phyloP scores from a whole-genome alignment of 1,140 invertebrate species.

The Sesamia nonagrioides region DNA sequence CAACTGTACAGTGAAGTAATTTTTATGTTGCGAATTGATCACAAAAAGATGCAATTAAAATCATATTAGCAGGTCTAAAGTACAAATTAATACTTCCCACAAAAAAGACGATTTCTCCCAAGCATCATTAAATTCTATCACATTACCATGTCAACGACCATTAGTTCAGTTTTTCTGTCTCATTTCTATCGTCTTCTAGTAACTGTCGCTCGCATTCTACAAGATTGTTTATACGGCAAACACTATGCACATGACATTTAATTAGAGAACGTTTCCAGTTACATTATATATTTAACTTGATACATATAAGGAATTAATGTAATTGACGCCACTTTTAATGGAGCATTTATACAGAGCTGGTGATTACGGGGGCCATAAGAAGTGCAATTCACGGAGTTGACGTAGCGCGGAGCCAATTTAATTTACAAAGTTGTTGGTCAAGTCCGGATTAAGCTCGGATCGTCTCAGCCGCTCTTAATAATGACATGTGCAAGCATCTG shows the following conservation, averaged over 20 bases:
- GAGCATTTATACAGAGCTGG: constrained; percentile 72
- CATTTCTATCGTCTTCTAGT: constrained; percentile 57
- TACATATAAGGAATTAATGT: constrained; percentile 77
- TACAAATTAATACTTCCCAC: neutral
- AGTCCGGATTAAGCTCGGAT: constrained; percentile 64
- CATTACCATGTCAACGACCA: constrained; percentile 43
- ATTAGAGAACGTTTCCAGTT: constrained; percentile 64
- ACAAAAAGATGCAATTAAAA: neutral
- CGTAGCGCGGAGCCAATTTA: constrained; percentile 75
- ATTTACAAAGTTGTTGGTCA: constrained; percentile 78
- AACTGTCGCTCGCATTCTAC: constrained; percentile 64
- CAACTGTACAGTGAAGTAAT: too few species aligned
- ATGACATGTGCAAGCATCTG: constrained; percentile 52
- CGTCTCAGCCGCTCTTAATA: constrained; percentile 46
- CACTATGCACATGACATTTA: constrained; percentile 72
- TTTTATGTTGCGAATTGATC: neutral
- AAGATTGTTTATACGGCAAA: constrained; percentile 67
- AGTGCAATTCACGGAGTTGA: constrained; percentile 70
- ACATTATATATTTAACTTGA: constrained; percentile 64
- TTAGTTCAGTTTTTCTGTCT: constrained; percentile 58
- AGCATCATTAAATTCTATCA: constrained; percentile 19
- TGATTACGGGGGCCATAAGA: constrained; percentile 75
- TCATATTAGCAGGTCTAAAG: neutral
- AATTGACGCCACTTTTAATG: constrained; percentile 81
- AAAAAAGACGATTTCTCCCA: neutral